A percentile compares a stretch with the other conserved stretches of the same genome.
Evolutionary conservation across 2,888 invertebrate genomes (phyloP).

Genomic region (Lepidochrysops patricia): DNA sequence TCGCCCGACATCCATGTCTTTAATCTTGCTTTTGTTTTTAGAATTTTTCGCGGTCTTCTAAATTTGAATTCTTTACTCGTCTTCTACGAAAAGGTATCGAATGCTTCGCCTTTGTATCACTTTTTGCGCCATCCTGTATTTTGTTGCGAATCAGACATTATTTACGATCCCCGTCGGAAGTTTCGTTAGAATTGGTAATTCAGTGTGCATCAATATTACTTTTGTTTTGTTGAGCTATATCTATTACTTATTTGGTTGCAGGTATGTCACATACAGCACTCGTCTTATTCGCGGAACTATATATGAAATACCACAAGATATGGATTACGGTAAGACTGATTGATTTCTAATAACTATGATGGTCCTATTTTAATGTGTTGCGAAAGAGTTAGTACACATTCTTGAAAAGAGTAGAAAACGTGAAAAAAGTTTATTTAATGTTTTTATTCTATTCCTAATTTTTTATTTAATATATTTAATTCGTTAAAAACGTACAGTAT

Average conservation of each 20-base stretch:
- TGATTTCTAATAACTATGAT: no score
- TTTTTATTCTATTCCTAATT: no score
- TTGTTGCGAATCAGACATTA: conserved; percentile 56
- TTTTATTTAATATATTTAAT: no score
- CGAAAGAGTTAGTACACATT: no score
- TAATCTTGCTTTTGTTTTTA: conserved; percentile 51
- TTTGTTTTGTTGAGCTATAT: conserved; percentile 12
- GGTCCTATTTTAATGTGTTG: no score
- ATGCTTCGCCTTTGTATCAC: conserved; percentile 72
- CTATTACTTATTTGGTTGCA: background rate
- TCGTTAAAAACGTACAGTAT: no score
- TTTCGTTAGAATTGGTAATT: conserved; percentile 39
- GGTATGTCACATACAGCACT: no score
- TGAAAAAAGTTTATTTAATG: no score
- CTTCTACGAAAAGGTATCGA: conserved; percentile 71
- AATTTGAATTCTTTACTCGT: conserved; percentile 69
- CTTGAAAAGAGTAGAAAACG: no score
- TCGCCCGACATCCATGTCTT: conserved; percentile 42
- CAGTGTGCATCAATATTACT: conserved; percentile 23
- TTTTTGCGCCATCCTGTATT: conserved; percentile 62
- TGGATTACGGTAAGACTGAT: no score
- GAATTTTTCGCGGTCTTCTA: conserved; percentile 59
- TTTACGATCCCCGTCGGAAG: conserved; percentile 48
- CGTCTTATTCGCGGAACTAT: no score
- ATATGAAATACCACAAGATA: no score